Base-by-base conservation (phyloP, 2,888 invertebrate genomes). In the Oscheius myriophilus region DNA sequence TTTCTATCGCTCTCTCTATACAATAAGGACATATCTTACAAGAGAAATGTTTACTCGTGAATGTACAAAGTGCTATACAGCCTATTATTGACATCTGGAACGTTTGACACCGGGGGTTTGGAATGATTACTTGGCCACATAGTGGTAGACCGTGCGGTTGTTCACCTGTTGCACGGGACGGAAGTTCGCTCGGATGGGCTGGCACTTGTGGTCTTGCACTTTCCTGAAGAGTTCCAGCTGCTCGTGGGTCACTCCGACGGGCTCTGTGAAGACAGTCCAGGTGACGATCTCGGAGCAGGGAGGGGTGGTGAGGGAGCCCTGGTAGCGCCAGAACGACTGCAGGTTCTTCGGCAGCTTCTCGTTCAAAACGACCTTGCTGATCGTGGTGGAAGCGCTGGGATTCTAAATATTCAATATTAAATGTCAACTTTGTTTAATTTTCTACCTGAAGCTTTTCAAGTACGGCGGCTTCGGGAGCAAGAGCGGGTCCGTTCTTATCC, bases 211-310 rank as follows among this genome's bases (percentile, higher is more conserved):
- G 69, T 84, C 84, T 57, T 84, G 74, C 25, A 84, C 70, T 39
- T 76, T 67, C 43, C 84, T 81, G 69, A 84, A 75, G 4, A 79
- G 69, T 52, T 77, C 77, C 14, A 82, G 68, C 71, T 84, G 84
- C 53, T 84, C 78, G 49, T 70, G 71, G 23, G 83, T 82, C 14
- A 84, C 75, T 26, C 70, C 69, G 16, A 85, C 72, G 0, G 85
- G 84, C 42, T 85, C 82, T 12, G 85, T 83, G 73, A 85, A 83
- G 49, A 85, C 75, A 4, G 82, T 83, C 83, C 82, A 84, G 9
- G 78, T 80, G 45, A 85, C 85, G 58, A 75, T 73, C 69, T 85
- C 84, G 3, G 81, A 79, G 76, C 85, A 85, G 6, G 85, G 85
- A 23, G 68, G 63, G 4, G 85, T 85, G 18, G 85, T 85, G 54